Percentiles rank a stretch among this genome's conserved stretches.
Evolutionary conservation across 2,797 vertebrate species (phyloP).

Genomic region (Oreochromis mossambicus): DNA sequence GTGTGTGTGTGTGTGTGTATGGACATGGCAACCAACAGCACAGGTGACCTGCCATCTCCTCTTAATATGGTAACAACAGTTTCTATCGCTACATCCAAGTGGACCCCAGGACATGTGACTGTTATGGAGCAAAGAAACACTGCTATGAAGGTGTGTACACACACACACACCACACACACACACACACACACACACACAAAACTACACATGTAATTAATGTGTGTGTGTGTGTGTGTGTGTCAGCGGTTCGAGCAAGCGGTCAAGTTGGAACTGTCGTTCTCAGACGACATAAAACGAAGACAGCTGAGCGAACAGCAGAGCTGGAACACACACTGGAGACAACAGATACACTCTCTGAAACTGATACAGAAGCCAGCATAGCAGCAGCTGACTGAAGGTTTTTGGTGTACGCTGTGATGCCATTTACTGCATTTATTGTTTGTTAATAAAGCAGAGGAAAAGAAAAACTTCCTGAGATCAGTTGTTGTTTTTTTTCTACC

Average conservation of each 20-base stretch:
- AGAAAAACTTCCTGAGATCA: neutral
- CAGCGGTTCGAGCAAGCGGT: constrained; percentile 70
- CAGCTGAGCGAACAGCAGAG: constrained; percentile 47
- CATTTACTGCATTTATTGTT: neutral
- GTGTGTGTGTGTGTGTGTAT: neutral
- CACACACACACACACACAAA: neutral
- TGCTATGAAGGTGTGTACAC: constrained; percentile 32
- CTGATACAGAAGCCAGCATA: neutral
- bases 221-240: constrained; percentile 11
- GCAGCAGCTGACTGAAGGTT: neutral
- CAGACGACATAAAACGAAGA: constrained; percentile 51
- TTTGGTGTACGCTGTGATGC: neutral
- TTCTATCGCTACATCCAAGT: constrained; percentile 75
- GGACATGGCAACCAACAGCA: constrained; percentile 61
- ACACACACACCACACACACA: neutral
- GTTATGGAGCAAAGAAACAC: constrained; percentile 75
- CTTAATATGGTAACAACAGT: constrained; percentile 45
- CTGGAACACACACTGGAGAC: constrained; percentile 72
- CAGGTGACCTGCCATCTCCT: neutral
- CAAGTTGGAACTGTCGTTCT: constrained; percentile 36
- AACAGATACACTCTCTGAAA: constrained; percentile 38
- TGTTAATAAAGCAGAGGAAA: neutral
- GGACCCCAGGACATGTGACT: constrained; percentile 73
- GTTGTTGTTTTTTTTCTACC: neutral
- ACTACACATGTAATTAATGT: neutral